Percentiles rank a stretch among this genome's conserved stretches.
These are phyloP conservation scores for Crotalus viridis DNA, from an alignment of 2,113 vertebrate species.

Conservation along the genomic window DNA sequence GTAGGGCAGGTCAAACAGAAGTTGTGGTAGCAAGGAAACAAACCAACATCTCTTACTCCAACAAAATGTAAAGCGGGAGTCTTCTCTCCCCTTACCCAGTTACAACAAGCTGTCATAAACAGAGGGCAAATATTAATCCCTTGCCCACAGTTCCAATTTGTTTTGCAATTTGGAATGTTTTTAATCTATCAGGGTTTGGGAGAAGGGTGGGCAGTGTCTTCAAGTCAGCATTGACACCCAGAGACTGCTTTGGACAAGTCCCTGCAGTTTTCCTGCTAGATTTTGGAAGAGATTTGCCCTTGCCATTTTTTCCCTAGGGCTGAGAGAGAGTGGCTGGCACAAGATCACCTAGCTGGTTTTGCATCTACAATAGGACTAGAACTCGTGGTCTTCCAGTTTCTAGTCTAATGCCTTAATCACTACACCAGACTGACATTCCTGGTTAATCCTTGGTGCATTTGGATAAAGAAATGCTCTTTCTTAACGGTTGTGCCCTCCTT, in stretches of 20 bases:
- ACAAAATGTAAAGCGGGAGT: not conserved
- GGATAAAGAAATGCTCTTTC: not conserved
- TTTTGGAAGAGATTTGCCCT: not conserved
- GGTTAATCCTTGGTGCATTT: not conserved
- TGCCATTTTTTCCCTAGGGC: not conserved
- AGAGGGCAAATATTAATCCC: not conserved
- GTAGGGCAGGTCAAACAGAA: not conserved
- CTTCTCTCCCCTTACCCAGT: not conserved
- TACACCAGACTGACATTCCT: not conserved
- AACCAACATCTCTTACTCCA: not conserved
- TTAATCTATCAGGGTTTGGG: not conserved
- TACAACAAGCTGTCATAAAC: not conserved
- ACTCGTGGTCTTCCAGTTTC: not conserved
- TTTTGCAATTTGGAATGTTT: not conserved
- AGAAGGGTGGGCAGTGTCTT: not conserved
- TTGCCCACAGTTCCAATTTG: not conserved
- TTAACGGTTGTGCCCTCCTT: not conserved
- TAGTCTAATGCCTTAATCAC: not conserved
- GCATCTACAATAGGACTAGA: not conserved
- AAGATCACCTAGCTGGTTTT: not conserved
- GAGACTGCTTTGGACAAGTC: not conserved
- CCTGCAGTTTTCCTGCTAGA: not conserved
- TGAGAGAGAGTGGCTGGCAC: not conserved
- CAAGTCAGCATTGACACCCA: not conserved
- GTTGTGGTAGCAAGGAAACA: not conserved